phyloP scores from a whole-genome alignment of 2,113 vertebrate species.

The Paramisgurnus dabryanus region DNA sequence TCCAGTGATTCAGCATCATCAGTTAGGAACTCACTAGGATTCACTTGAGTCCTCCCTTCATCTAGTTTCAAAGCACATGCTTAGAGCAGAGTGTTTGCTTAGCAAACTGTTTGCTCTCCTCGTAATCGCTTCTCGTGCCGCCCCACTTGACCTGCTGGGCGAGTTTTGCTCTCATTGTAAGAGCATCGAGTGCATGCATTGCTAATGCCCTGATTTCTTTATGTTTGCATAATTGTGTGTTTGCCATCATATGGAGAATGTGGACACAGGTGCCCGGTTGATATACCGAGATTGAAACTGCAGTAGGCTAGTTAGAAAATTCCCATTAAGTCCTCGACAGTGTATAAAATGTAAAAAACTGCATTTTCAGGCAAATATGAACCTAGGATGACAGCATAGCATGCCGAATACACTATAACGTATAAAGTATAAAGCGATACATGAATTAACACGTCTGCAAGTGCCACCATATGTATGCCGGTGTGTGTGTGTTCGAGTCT shows the following conservation, averaged over 20 bases:
- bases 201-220: constrained; percentile 13
- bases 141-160: constrained; percentile 3
- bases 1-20: constrained; percentile 22
- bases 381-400: no score
- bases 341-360: no score
- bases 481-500: no score
- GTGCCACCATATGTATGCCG: no score
- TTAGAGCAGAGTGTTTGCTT: constrained; percentile 30
- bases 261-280: constrained; percentile 30
- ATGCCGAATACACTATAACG: no score
- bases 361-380: no score
- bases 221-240: constrained; percentile 22
- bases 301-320: neutral
- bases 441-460: no score
- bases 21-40: neutral
- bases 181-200: neutral
- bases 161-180: constrained; percentile 17
- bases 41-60: neutral
- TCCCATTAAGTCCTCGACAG: no score
- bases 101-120: constrained; percentile 26
- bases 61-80: constrained; percentile 14
- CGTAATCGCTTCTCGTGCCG: neutral
- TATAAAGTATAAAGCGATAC: no score
- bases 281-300: constrained; percentile 6
- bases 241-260: neutral